Base-by-base conservation (phyloP, 2,888 invertebrate genomes). In the Criorhina ranunculi region DNA sequence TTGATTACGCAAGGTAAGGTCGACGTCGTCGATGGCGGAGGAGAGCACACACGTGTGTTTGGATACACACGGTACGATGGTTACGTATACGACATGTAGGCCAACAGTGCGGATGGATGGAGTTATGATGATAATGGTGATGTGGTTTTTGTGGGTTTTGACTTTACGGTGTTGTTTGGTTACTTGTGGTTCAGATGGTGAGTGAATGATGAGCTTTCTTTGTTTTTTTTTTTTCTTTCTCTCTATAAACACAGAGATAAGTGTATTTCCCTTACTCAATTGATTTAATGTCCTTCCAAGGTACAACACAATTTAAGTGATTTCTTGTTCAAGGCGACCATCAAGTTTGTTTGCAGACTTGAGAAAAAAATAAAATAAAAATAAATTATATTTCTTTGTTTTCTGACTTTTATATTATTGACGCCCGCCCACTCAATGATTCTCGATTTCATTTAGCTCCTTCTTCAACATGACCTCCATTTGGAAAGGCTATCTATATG, bases 81-180 rank as follows among this genome's bases (percentile, higher is more conserved):
- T 67, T 80, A 75, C 67, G 80, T 75, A 80, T 80, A 80, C 80
- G 66, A 72, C 73, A 59, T 29, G 57, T 62, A 62, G 67, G 17
- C 69, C 75, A 64, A 53, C 35, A 24, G n/a, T 55, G 44, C 37
- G 42, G 40, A 49, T 72, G 57, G 33, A 62, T 70, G 59, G 59
- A 64, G 44, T 73, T 44, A 70, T 37, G 59, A 44, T 66, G 79
- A 79, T 66, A 66, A 77, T 35, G 69, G 42, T 53, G 69, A 62
- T 60, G 66, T 64, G 72, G 72, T 72, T 64, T 42, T 51, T 66
- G 64, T 49, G 59, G 35, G 44, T 44, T 66, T 60, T 60, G 24
- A 66, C 66, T 79, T 59, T 66, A 60, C 29, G 66, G 12, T 33
- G 37, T 64, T 24, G 59, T 59, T 60, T 46, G 35, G 8, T 51